Evolutionary conservation across 2,113 vertebrate species (phyloP).

Genomic region (Pithys albifrons): DNA sequence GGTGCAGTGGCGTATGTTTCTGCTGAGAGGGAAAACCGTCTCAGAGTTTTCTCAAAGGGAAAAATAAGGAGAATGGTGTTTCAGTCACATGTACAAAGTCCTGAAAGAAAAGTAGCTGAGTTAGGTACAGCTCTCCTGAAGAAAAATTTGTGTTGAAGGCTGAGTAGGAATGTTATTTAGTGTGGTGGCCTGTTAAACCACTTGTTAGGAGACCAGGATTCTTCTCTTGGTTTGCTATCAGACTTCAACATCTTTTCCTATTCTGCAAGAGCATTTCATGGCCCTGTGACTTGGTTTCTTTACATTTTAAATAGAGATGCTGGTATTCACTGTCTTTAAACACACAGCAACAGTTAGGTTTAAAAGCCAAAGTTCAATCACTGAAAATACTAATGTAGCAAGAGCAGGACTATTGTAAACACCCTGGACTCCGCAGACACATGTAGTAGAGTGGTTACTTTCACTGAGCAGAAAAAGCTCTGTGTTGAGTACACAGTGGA

Average conservation of each 20-base stretch:
- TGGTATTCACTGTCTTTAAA: neutral
- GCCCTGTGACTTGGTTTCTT: neutral
- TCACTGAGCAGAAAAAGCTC: neutral
- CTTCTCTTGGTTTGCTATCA: neutral
- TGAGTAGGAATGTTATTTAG: neutral
- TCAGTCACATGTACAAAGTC: neutral
- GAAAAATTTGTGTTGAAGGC: neutral
- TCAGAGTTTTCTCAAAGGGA: neutral
- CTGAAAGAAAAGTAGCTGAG: neutral
- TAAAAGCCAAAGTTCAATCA: neutral
- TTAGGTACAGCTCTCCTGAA: neutral
- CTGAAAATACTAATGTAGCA: neutral
- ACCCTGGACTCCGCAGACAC: neutral
- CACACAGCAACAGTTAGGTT: neutral
- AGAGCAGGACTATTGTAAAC: neutral
- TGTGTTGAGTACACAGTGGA: accelerated
- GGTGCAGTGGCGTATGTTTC: neutral
- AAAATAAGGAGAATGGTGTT: neutral
- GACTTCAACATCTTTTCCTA: neutral
- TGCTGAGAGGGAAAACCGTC: neutral
- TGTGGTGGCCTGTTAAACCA: neutral
- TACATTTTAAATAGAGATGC: neutral
- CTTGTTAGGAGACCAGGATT: neutral
- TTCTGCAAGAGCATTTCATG: neutral
- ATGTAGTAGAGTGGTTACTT: accelerated